These are phyloP conservation scores for Heliopora coerulea DNA, from an alignment of 92 coral and sea anemone species.

Conservation along the genomic window DNA sequence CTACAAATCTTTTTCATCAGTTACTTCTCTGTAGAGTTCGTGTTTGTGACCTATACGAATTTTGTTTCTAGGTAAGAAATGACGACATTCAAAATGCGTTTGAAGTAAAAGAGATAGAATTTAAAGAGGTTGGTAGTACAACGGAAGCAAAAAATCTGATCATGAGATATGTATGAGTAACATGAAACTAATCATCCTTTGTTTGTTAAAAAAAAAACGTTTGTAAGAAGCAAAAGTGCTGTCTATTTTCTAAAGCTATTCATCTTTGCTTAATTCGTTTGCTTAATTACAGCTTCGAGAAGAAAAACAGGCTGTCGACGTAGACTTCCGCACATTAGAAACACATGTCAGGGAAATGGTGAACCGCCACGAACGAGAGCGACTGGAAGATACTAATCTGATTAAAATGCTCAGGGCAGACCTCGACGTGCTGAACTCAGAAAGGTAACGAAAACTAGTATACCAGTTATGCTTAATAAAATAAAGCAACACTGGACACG, in stretches of 20 bases:
- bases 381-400: conserved; percentile 78
- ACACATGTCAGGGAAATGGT: conserved; percentile 69
- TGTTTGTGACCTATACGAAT: neutral
- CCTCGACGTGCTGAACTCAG: conserved; percentile 77
- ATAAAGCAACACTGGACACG: no score
- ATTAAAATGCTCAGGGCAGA: conserved; percentile 87
- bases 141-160: conserved; percentile 21
- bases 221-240: conserved; percentile 33
- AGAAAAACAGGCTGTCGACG: conserved; percentile 61
- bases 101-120: conserved; percentile 44
- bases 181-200: no score
- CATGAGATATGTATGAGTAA: no score
- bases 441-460: conserved; percentile 74
- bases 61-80: conserved; percentile 58
- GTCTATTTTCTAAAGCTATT: neutral
- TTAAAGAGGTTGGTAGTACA: conserved; percentile 38
- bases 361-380: conserved; percentile 84
- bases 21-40: neutral
- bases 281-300: conserved; percentile 61
- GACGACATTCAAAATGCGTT: conserved; percentile 57
- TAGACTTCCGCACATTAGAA: conserved; percentile 62
- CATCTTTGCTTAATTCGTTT: neutral
- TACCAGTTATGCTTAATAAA: no score
- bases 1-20: no score
- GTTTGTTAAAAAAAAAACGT: no score